phyloP scores from a whole-genome alignment of 2,113 vertebrate species.

The Dolichotis patagonum region DNA sequence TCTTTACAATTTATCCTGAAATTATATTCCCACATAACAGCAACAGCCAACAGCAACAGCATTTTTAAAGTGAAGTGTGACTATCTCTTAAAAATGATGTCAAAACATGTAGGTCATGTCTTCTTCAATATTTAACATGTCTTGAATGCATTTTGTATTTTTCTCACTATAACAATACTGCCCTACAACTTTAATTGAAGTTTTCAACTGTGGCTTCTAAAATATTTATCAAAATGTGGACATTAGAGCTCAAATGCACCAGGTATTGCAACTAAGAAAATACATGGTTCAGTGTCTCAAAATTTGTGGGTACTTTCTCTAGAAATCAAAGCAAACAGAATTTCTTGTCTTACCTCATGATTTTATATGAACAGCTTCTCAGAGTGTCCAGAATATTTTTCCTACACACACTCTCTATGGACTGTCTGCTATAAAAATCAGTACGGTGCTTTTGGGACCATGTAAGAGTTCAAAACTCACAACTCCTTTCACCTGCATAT shows the following conservation, averaged over 20 bases:
- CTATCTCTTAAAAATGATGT: not conserved
- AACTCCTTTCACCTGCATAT: not conserved
- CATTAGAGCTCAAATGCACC: not conserved
- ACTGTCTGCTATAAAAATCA: not conserved
- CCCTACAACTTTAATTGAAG: not conserved
- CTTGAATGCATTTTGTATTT: not conserved
- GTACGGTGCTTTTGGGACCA: fast-evolving
- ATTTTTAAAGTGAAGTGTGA: not conserved
- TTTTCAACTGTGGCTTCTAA: not conserved
- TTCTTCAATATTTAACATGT: not conserved
- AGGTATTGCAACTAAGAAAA: not conserved
- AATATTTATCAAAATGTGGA: not conserved
- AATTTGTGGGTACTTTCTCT: not conserved
- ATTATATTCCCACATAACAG: not conserved
- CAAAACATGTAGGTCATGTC: not conserved
- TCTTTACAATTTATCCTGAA: not conserved
- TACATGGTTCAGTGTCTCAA: not conserved
- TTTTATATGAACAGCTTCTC: not conserved
- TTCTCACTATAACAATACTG: not conserved
- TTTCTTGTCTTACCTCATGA: not conserved
- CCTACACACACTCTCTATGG: not conserved
- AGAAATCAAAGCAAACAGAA: not conserved
- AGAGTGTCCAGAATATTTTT: too few relatives aligned
- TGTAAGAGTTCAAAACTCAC: not conserved
- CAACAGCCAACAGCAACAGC: not conserved